phyloP scores from a whole-genome alignment of 2,797 vertebrate genomes.

The Smutsia temminckii region DNA sequence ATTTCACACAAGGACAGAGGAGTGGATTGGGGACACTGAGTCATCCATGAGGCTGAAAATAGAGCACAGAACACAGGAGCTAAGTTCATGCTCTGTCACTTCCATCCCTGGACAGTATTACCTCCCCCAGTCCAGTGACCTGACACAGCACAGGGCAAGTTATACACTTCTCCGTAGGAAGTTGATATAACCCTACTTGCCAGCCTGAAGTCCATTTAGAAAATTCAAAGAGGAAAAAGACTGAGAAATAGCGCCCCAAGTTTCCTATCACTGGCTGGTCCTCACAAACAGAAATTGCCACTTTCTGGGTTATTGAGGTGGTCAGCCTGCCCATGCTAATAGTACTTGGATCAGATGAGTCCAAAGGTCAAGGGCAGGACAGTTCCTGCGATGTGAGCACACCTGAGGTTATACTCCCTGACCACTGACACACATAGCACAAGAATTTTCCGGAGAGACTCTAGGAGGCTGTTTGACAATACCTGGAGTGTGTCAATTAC shows the following conservation, averaged over 20 bases:
- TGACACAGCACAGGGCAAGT: background rate
- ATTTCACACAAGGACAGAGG: background rate
- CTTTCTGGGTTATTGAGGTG: background rate
- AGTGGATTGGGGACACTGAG: background rate
- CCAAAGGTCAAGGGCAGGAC: background rate
- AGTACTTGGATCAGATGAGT: background rate
- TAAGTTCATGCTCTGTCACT: background rate
- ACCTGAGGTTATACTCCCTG: no score
- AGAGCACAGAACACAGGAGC: background rate
- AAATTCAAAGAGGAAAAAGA: slow-evolving; percentile 3
- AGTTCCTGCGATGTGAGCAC: background rate
- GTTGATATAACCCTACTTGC: background rate
- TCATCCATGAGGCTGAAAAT: background rate
- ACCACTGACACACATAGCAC: background rate
- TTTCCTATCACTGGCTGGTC: background rate
- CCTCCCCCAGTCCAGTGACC: background rate
- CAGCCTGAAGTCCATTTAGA: background rate
- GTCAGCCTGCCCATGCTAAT: background rate
- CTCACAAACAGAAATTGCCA: background rate
- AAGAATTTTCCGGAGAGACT: background rate
- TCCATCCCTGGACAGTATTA: background rate
- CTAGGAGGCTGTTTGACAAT: no score
- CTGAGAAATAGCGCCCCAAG: background rate
- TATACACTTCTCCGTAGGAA: background rate
- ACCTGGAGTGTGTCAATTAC: no score